Percentiles rank a stretch among this genome's conserved stretches.
Evolutionary conservation across 30 jellyfish, hydroid and myxozoan species (phyloP).

Genomic region (Pseudorhiza aurosa): DNA sequence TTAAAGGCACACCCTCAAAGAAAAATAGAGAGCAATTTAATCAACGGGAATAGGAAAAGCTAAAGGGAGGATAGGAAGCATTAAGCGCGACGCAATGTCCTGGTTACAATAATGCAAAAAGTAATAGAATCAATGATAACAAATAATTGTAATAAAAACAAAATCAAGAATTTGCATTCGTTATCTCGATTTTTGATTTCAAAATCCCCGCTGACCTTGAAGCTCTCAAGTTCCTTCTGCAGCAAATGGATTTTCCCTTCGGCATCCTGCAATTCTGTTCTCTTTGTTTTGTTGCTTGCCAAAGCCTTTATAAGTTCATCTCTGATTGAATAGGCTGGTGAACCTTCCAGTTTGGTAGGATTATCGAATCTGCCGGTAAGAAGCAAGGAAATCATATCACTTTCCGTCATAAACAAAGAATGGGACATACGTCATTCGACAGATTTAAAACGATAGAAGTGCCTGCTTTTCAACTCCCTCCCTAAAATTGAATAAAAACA

Average conservation of each 20-base stretch:
- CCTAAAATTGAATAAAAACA: too few species aligned
- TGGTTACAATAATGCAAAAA: too few species aligned
- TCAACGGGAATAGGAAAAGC: too few species aligned
- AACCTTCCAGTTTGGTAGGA: not conserved
- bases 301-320: constrained; percentile 79
- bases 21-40: too few species aligned
- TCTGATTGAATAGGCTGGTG: constrained; percentile 61
- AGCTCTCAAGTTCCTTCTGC: constrained; percentile 42
- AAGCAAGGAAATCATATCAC: too few species aligned
- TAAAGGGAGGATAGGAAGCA: too few species aligned
- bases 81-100: too few species aligned
- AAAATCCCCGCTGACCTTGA: too few species aligned
- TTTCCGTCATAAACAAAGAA: too few species aligned
- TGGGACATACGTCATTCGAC: not conserved
- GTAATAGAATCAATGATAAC: not conserved
- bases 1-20: too few species aligned
- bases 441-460: not conserved
- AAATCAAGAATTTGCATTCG: not conserved
- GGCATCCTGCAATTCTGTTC: constrained; percentile 41
- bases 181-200: too few species aligned
- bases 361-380: constrained; percentile 27
- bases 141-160: not conserved
- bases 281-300: constrained; percentile 53
- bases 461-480: too few species aligned
- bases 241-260: constrained; percentile 6